A percentile compares a stretch with the other conserved stretches of the same genome.
Conservation (phyloP, 2,888 invertebrate genomes). For the Dione vanillae region DNA sequence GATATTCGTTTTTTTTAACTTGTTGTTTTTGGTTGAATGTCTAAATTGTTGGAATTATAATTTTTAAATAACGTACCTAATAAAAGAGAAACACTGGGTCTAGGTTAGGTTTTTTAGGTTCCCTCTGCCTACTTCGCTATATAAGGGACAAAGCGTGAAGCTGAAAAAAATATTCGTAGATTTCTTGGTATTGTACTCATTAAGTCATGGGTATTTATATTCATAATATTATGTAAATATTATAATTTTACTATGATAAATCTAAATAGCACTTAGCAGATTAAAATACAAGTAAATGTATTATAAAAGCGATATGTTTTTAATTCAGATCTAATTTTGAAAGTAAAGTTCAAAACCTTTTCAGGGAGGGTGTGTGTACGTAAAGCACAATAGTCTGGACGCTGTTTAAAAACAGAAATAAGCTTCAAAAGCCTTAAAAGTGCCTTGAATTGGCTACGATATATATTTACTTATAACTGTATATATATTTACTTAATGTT, state of each 20-base stretch:
- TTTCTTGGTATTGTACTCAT: no score
- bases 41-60: no score
- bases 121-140: not conserved
- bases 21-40: no score
- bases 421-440: constrained; percentile 10
- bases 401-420: constrained; percentile 2
- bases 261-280: constrained; percentile 66
- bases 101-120: not conserved
- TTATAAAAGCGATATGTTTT: constrained; percentile 15
- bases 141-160: not conserved
- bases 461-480: constrained; percentile 6
- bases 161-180: not conserved
- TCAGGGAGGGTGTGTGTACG: constrained; percentile 9
- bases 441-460: constrained; percentile 15
- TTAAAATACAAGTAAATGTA: constrained; percentile 54
- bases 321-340: constrained; percentile 42
- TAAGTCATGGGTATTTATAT: no score
- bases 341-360: constrained; percentile 43
- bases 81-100: no score
- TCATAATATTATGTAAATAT: no score
- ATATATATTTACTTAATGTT: no score
- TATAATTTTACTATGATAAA: no score
- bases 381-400: constrained; percentile 20
- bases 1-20: no score
- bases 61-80: no score